Conservation (phyloP, 2,113 vertebrate genomes). For the Gasterosteus nipponicus region DNA sequence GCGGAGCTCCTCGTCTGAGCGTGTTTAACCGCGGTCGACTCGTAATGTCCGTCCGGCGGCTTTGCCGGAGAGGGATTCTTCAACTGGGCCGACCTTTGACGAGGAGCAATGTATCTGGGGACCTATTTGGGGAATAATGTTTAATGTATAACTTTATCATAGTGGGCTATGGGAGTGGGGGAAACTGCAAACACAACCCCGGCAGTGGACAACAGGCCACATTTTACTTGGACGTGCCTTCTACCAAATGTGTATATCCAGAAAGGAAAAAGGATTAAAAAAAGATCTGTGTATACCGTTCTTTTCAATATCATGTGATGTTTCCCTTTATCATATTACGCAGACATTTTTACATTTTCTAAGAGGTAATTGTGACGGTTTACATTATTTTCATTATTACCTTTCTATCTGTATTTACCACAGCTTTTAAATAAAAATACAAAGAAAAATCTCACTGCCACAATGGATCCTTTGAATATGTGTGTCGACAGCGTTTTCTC, state of each 20-base stretch:
- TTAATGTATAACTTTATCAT: slow-evolving; percentile 40
- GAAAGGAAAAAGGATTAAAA: slow-evolving; percentile 30
- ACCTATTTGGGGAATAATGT: slow-evolving; percentile 21
- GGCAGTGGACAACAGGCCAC: slow-evolving; percentile 50
- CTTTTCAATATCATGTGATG: slow-evolving; percentile 39
- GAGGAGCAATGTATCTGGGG: slow-evolving; percentile 14
- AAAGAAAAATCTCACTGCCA: not conserved
- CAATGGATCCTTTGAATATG: not conserved
- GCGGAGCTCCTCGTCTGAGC: slow-evolving; percentile 75
- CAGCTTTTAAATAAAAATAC: slow-evolving; percentile 59
- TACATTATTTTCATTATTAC: slow-evolving; percentile 55
- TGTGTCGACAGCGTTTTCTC: slow-evolving; percentile 8
- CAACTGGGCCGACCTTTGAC: slow-evolving; percentile 23
- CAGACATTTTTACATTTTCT: slow-evolving; percentile 60
- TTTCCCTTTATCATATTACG: slow-evolving; percentile 30
- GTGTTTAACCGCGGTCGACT: slow-evolving; percentile 15
- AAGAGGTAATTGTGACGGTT: slow-evolving; percentile 33
- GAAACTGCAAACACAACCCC: slow-evolving; percentile 21
- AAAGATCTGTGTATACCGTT: slow-evolving; percentile 41
- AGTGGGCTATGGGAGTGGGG: slow-evolving; percentile 16
- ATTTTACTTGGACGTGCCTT: slow-evolving; percentile 74
- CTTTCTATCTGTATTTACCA: slow-evolving; percentile 65
- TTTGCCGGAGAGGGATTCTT: slow-evolving; percentile 15
- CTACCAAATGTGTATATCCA: slow-evolving; percentile 57
- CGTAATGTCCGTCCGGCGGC: not conserved